These are phyloP conservation scores for Hybognathus amarus DNA, from an alignment of 2,797 vertebrate genomes.

Conservation along the genomic window DNA sequence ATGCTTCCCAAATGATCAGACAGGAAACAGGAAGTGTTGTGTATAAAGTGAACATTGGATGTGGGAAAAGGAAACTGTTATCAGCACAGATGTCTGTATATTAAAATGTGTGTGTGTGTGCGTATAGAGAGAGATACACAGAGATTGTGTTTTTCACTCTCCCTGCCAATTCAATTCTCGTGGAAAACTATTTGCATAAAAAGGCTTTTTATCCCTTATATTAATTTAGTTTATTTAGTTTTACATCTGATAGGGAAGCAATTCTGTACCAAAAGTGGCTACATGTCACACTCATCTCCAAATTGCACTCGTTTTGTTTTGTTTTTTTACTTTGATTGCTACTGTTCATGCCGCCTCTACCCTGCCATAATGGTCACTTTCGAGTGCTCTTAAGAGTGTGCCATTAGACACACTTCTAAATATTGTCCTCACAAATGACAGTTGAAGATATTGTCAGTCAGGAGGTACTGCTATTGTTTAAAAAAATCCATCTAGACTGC, in stretches of 20 bases:
- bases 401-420: conserved; percentile 12
- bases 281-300: not conserved
- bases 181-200: conserved; percentile 3
- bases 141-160: not conserved
- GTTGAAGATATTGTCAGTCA: not conserved
- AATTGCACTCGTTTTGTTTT: not conserved
- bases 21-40: conserved; percentile 75
- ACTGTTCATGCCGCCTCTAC: not conserved
- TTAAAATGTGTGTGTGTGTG: not conserved
- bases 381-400: not conserved
- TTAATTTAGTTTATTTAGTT: not conserved
- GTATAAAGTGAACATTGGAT: conserved; percentile 53
- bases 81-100: conserved; percentile 21
- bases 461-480: not conserved
- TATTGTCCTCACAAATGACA: not conserved
- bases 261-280: not conserved
- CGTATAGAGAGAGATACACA: not conserved
- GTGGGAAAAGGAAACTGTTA: conserved; percentile 46
- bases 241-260: not conserved
- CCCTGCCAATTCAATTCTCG: not conserved
- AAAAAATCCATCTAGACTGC: not conserved
- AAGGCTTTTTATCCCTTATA: not conserved
- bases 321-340: not conserved
- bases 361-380: not conserved
- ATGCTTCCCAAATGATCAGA: conserved; percentile 66